phyloP scores from a whole-genome alignment of 1,140 invertebrate species.

The Sycobia sp. region DNA sequence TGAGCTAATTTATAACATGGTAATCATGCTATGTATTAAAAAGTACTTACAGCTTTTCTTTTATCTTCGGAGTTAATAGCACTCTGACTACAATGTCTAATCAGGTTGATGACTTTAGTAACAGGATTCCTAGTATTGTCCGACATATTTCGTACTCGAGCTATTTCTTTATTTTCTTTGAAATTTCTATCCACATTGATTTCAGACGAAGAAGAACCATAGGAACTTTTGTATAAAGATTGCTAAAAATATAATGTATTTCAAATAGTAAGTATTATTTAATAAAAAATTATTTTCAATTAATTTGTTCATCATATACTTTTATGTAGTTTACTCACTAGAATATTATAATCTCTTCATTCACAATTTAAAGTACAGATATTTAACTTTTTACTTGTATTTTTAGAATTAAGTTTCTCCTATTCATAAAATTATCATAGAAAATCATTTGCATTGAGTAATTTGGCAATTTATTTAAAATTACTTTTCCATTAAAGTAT shows the following conservation, averaged over 20 bases:
- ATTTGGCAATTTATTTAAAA: too few species aligned
- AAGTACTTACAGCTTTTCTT: slow-evolving; percentile 74
- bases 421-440: too few species aligned
- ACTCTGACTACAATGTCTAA: slow-evolving; percentile 79
- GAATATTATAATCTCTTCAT: too few species aligned
- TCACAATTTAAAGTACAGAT: too few species aligned
- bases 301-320: background rate
- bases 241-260: slow-evolving; percentile 41
- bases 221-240: slow-evolving; percentile 52
- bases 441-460: too few species aligned
- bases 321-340: too few species aligned
- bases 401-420: too few species aligned
- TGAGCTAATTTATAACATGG: too few species aligned
- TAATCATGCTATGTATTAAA: background rate
- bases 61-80: slow-evolving; percentile 73
- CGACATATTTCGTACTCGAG: slow-evolving; percentile 62
- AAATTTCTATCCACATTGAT: slow-evolving; percentile 51
- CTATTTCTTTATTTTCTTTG: slow-evolving; percentile 47
- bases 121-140: slow-evolving; percentile 71
- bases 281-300: slow-evolving; percentile 7
- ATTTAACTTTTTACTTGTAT: too few species aligned
- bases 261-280: background rate
- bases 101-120: slow-evolving; percentile 89
- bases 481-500: too few species aligned
- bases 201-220: slow-evolving; percentile 52